These are phyloP conservation scores for Podargus strigoides DNA, from an alignment of 2,797 vertebrate species.

Conservation along the genomic window DNA sequence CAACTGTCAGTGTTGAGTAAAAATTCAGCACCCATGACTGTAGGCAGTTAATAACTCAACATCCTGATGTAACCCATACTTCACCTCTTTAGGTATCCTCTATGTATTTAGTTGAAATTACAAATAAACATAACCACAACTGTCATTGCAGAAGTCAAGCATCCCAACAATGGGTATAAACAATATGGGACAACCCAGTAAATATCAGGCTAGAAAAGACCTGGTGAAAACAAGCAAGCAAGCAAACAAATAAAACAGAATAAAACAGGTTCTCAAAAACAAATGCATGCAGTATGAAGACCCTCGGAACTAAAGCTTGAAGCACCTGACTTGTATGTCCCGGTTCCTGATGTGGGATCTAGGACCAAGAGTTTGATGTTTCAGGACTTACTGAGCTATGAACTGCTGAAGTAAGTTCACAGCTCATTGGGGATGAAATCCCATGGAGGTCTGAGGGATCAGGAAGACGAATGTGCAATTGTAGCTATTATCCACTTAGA, in stretches of 20 bases:
- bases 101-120: neutral
- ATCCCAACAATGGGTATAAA: neutral
- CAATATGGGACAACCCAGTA: neutral
- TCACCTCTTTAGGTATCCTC: neutral
- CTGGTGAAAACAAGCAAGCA: neutral
- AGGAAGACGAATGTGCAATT: neutral
- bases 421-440: neutral
- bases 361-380: neutral
- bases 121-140: neutral
- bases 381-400: neutral
- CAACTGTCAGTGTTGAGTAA: neutral
- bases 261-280: neutral
- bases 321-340: neutral
- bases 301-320: neutral
- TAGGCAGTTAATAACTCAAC: neutral
- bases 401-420: neutral
- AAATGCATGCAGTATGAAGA: neutral
- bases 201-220: neutral
- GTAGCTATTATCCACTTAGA: neutral
- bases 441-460: neutral
- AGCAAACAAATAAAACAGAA: neutral
- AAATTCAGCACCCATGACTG: neutral
- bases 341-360: fast-evolving
- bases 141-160: neutral
- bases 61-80: neutral